Evolutionary conservation across 2,797 vertebrate species (phyloP), one percentile per base, ranked within the genome.

Genomic region (Otus scops): DNA sequence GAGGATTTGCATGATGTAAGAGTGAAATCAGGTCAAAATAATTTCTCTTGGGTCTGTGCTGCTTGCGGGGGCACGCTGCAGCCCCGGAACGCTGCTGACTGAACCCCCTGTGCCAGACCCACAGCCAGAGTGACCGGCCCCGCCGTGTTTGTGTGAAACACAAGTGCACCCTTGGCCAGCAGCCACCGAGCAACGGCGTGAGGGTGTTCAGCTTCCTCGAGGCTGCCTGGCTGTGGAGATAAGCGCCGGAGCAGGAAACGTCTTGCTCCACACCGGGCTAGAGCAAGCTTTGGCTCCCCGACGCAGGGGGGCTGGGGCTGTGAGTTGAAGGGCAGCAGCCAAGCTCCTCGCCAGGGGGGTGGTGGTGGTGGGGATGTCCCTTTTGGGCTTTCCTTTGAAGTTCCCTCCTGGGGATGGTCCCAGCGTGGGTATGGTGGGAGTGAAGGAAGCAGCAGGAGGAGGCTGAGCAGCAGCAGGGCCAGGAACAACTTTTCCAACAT

Each of bases 121-220:
- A 0, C 61, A 1, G 53, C 9, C 0, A 54, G 41, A 76, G 61
- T 2, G 1, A 14, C 9, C 4, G 8, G 63, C 75, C 41, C 27
- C 0, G 11, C 48, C 0, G n/a, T 16, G 68, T 47, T 61, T 85
- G 64, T 79, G 85, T 0, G 11, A 32, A 28, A 63, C 59, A 48
- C 28, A 4, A 79, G 70, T 3, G 53, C 77, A 71, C 48, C 80
- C 81, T 65, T 95, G 93, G 93, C 91, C 13, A 7, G 87, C 86
- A 70, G 89, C 93, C 91, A 79, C n/a, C 0, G 0, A 64, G 84
- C 69, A 59, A 1, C 32, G 4, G 56, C 8, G 2, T 0, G 4
- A 88, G 88, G 93, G 91, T 84, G 95, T 85, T 88, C 1, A 13
- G 91, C 87, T 97, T 97, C 96, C 95, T 95, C 14, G 7, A 12